Evolutionary conservation across 2,888 invertebrate genomes (phyloP), one percentile per base, ranked within the genome.

Genomic region (Zygogramma bicolorata): DNA sequence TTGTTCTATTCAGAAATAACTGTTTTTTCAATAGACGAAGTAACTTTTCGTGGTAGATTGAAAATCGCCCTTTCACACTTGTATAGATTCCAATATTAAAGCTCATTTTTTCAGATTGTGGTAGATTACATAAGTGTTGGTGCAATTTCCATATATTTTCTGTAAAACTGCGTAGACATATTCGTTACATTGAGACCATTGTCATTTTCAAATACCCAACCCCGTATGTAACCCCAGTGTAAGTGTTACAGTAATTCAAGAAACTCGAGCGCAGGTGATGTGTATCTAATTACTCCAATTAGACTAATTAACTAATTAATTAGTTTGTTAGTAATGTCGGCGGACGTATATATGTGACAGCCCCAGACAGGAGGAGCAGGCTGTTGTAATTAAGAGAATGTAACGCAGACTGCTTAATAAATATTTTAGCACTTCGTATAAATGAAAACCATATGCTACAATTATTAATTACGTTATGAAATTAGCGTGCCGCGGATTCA

Each of bases 261-360:
- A 61, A 61, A 61, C 40, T 81, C 80, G 59, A 57, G 60, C 58
- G 59, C 66, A 58, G 69, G 71, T 68, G 63, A 65, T 66, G 66
- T 72, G 60, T 80, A 81, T 81, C 79, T 80, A 84, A 82, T 83
- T 84, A 83, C 83, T 82, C 82, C 85, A 86, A 86, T 85, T 85
- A 85, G 82, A 78, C 84, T 85, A 85, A 85, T 86, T 85, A 85
- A 84, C 84, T 85, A 86, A 85, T 85, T 85, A 85, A 85, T 75
- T 75, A 70, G 85, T 85, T 85, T 83, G 72, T 80, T 81, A 81
- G 79, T 81, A 81, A 82, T 80, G 83, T 77, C 79, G 80, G 80
- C 77, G 79, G 77, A 78, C 38, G 60, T 75, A 77, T 71, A 71
- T 76, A 49, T 66, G 79, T 80, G 80, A 80, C 81, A 81, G 79